These are phyloP conservation scores for Holacanthella duospinosa DNA, from an alignment of 2,888 invertebrate species.

Conservation along the genomic window DNA sequence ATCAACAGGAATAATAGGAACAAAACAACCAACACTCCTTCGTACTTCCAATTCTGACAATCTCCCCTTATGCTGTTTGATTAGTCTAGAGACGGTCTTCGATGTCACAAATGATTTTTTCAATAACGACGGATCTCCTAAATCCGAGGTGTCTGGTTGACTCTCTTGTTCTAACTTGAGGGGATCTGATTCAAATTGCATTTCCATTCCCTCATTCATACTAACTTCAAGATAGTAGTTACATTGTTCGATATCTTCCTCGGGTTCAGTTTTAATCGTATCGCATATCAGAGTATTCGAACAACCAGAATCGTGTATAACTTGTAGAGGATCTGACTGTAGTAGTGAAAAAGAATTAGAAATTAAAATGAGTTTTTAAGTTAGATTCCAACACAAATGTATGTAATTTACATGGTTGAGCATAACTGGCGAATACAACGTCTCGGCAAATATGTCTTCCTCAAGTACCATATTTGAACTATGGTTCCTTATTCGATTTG, in stretches of 20 bases:
- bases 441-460: no score
- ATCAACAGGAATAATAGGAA: neutral
- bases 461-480: no score
- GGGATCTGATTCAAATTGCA: neutral
- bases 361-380: no score
- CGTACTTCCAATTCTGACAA: neutral
- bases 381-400: no score
- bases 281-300: no score
- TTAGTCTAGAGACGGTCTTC: neutral
- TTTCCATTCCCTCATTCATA: neutral
- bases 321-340: no score
- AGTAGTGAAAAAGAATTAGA: no score
- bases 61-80: neutral
- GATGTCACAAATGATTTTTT: neutral
- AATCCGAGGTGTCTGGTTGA: neutral
- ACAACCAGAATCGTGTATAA: no score
- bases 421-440: no score
- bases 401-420: no score
- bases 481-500: no score
- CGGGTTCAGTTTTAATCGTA: neutral
- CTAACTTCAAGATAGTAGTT: neutral
- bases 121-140: neutral
- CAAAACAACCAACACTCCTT: neutral
- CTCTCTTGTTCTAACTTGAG: neutral
- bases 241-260: neutral